A percentile compares a stretch with the other conserved stretches of the same genome.
Conservation (phyloP, 2,888 invertebrate species). For the Gryllus longicercus region DNA sequence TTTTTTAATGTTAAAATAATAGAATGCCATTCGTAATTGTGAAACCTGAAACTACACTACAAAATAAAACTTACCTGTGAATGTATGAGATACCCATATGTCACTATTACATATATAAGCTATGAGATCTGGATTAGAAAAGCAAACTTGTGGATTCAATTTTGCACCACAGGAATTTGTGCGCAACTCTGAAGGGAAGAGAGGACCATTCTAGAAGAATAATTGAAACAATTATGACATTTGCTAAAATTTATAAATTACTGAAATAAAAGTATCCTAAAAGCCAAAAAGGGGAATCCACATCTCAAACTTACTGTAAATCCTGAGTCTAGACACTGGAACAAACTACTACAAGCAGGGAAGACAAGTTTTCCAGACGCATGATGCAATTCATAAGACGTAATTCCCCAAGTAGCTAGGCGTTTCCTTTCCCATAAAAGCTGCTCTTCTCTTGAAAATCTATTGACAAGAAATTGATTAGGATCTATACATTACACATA, state of each 20-base stretch:
- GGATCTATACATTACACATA: conserved; percentile 22
- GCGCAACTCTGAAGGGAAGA: conserved; percentile 66
- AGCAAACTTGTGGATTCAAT: conserved; percentile 80
- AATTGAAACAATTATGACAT: conserved; percentile 23
- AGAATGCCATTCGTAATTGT: too few relatives aligned
- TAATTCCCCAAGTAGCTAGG: conserved; percentile 88
- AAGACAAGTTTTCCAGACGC: conserved; percentile 82
- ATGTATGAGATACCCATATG: conserved; percentile 78
- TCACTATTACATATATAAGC: conserved; percentile 89
- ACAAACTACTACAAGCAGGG: conserved; percentile 83
- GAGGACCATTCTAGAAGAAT: conserved; percentile 54
- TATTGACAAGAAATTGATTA: conserved; percentile 46
- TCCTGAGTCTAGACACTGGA: conserved; percentile 75
- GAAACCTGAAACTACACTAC: too few relatives aligned
- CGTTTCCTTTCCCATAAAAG: conserved; percentile 87
- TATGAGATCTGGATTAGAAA: conserved; percentile 72
- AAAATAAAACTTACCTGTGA: conserved; percentile 43
- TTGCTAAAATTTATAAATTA: not conserved
- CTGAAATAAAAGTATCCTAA: not conserved
- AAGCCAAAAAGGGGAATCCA: too few relatives aligned
- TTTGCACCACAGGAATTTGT: conserved; percentile 65
- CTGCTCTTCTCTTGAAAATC: conserved; percentile 84
- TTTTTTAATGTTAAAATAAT: not conserved
- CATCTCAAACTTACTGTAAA: conserved; percentile 55
- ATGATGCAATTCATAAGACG: conserved; percentile 84